Percentiles rank a stretch among this genome's conserved stretches.
These are phyloP conservation scores for Watsonalla binaria DNA, from an alignment of 2,888 invertebrate species.

Conservation along the genomic window DNA sequence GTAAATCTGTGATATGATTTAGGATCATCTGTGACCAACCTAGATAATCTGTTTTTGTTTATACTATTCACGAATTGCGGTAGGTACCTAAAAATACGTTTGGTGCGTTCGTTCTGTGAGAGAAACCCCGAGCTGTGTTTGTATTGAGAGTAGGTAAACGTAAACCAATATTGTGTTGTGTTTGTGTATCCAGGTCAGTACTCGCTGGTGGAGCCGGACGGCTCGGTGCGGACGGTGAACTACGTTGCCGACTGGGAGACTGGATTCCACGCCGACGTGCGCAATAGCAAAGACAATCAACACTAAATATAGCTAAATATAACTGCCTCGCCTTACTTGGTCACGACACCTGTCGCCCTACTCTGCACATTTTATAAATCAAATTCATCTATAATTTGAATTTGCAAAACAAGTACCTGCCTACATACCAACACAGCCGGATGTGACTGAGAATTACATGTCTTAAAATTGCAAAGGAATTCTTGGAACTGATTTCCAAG, in stretches of 20 bases:
- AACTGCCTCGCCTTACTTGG: conserved; percentile 18
- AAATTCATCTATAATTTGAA: not conserved
- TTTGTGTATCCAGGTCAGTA: conserved; percentile 72
- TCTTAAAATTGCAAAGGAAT: not conserved
- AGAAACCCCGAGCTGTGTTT: too few relatives aligned
- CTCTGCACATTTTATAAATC: not conserved
- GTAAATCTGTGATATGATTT: too few relatives aligned
- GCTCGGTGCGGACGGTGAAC: conserved; percentile 85
- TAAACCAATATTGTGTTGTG: conserved; percentile 14
- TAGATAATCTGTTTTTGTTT: too few relatives aligned
- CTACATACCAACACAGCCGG: not conserved
- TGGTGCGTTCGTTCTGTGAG: too few relatives aligned
- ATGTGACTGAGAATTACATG: not conserved
- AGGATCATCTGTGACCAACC: too few relatives aligned
- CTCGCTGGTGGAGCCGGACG: conserved; percentile 85
- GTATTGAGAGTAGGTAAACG: too few relatives aligned
- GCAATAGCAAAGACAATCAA: conserved; percentile 80
- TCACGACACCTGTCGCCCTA: conserved; percentile 16
- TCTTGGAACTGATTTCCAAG: not conserved
- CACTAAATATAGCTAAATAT: conserved; percentile 38
- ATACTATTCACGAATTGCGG: too few relatives aligned
- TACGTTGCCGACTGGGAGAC: conserved; percentile 89
- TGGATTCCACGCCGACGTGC: conserved; percentile 86
- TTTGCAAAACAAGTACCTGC: not conserved
- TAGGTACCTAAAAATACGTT: too few relatives aligned